These are phyloP conservation scores for Magallana nippona DNA, from an alignment of 2,888 invertebrate genomes.

Conservation along the genomic window DNA sequence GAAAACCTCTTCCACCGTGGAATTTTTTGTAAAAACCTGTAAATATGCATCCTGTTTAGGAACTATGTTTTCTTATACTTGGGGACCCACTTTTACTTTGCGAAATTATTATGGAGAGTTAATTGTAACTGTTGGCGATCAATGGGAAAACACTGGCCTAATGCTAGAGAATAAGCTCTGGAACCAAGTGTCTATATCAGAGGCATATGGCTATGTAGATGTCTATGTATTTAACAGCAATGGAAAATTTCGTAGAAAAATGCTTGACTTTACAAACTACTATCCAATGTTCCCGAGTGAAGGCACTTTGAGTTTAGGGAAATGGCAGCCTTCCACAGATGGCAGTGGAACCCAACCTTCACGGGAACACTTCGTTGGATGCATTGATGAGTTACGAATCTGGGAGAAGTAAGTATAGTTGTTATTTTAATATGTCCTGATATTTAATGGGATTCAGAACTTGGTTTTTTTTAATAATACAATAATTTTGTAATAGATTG, in stretches of 20 bases:
- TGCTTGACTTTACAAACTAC: constrained; percentile 36
- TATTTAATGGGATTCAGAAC: no score
- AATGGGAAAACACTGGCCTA: constrained; percentile 45
- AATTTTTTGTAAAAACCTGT: constrained; percentile 59
- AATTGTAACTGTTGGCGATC: constrained; percentile 39
- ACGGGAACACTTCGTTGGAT: constrained; percentile 54
- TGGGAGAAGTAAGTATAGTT: constrained; percentile 56
- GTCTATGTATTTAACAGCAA: constrained; percentile 44
- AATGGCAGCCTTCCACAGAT: constrained; percentile 55
- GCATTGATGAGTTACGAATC: constrained; percentile 60
- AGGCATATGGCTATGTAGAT: constrained; percentile 30
- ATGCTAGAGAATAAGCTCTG: constrained; percentile 50
- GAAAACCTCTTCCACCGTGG: constrained; percentile 48
- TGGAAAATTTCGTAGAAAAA: constrained; percentile 32
- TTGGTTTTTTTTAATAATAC: no score
- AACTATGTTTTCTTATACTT: constrained; percentile 58
- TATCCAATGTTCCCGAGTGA: constrained; percentile 36
- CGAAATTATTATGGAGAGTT: constrained; percentile 40
- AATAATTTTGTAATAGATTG: no score
- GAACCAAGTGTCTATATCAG: constrained; percentile 54
- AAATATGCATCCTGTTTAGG: constrained; percentile 48
- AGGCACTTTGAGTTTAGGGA: constrained; percentile 57
- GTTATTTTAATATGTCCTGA: not conserved
- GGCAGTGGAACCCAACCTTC: constrained; percentile 44
- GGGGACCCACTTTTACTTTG: constrained; percentile 50